Conservation (phyloP, 2,797 vertebrate species). For the Argyrosomus regius region DNA sequence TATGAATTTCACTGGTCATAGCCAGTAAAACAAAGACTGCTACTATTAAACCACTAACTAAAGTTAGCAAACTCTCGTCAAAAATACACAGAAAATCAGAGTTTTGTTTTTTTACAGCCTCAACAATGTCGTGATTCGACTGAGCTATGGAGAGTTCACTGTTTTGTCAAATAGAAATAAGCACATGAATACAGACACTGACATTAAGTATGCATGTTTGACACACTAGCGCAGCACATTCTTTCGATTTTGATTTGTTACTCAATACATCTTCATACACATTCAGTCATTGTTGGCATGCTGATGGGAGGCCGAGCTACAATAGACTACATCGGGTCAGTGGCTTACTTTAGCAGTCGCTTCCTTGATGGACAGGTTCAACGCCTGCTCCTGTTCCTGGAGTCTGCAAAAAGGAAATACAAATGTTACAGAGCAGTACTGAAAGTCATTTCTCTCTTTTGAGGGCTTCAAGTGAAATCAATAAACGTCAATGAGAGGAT, state of each 20-base stretch:
- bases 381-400: slow-evolving; percentile 87
- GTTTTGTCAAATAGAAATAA: slow-evolving; percentile 52
- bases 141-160: slow-evolving; percentile 24
- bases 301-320: slow-evolving; percentile 25
- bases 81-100: background rate
- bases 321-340: slow-evolving; percentile 20
- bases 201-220: slow-evolving; percentile 49
- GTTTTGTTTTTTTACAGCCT: background rate
- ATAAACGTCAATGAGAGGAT: background rate
- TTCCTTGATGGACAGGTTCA: slow-evolving; percentile 89
- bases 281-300: slow-evolving; percentile 39
- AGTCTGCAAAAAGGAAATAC: slow-evolving; percentile 84
- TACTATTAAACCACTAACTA: background rate
- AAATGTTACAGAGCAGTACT: slow-evolving; percentile 18
- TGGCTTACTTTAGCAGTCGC: slow-evolving; percentile 90
- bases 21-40: background rate
- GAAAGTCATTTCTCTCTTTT: background rate
- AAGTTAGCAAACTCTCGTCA: background rate
- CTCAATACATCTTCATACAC: slow-evolving; percentile 54
- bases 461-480: slow-evolving; percentile 1
- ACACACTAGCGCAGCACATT: slow-evolving; percentile 31
- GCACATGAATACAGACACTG: slow-evolving; percentile 43
- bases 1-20: background rate
- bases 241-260: slow-evolving; percentile 46
- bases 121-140: slow-evolving; percentile 1